Base-by-base conservation (phyloP, 2,888 invertebrate species). In the Linnaemya tessellans region DNA sequence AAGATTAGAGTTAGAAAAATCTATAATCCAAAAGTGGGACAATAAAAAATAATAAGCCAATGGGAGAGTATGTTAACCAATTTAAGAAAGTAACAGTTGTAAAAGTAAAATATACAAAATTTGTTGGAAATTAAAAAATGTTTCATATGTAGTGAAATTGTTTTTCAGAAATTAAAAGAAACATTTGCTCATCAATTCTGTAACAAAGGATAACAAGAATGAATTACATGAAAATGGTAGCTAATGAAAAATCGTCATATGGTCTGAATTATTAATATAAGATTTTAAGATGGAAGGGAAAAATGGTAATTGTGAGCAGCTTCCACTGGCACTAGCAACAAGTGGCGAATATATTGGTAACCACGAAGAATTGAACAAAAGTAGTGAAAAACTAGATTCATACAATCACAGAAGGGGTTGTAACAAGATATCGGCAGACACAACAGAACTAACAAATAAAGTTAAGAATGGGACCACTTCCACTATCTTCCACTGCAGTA, bases 11-110 rank as follows among this genome's bases (percentile, higher is more conserved):
- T 78, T 84, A 83, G 86, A 87, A 88, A 88, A 88, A 87, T 88
- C 88, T 86, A 88, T 88, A 88, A 88, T 86, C 85, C 73, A 84
- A 84, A 86, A 81, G 25, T 58, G 43, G 81, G 68, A 78, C 62
- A 67, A 70, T 30, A 67, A 56, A 79, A 51, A 79, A 56, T 49
- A n/a, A 80, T 41, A 51, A 73, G 35, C 46, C 15, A 79, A 38
- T 38, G n/a, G 30, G 18, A 75, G 67, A 81, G 74, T 20, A 73
- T 35, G 7, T 25, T 10, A 20, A 60, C 41, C 65, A 81, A 81
- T 75, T 75, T 60, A 68, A 75, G 75, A 56, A 38, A 25, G 54
- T 58, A 54, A 20, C 7, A 68, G 22, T 51, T 38, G 1, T 41
- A 54, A 22, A 54, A 54, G 22, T 22, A 20, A 54, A 11, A 22